These are phyloP conservation scores for Merops nubicus DNA, from an alignment of 2,113 vertebrate genomes.

Conservation along the genomic window DNA sequence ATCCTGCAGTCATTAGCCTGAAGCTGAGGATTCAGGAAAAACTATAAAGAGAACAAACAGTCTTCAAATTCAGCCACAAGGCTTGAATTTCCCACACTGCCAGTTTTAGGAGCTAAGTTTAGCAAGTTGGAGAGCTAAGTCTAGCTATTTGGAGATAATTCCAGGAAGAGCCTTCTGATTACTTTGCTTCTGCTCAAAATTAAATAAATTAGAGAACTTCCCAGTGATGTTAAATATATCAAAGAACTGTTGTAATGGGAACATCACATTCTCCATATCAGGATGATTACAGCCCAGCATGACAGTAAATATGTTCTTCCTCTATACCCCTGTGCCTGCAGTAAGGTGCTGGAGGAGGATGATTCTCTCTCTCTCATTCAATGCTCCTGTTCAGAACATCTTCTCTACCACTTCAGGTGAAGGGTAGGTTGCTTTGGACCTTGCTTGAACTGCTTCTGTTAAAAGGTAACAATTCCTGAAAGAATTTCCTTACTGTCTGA, in stretches of 20 bases:
- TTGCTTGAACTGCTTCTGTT: not conserved
- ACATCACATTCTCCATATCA: not conserved
- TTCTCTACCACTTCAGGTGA: not conserved
- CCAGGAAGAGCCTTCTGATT: not conserved
- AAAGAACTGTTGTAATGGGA: not conserved
- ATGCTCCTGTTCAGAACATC: not conserved
- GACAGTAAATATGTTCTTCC: not conserved
- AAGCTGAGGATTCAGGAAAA: not conserved
- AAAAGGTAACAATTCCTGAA: not conserved
- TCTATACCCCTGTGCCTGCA: not conserved
- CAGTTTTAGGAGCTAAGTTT: not conserved
- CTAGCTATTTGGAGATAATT: not conserved
- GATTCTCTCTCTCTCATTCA: not conserved
- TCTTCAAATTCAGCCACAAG: not conserved
- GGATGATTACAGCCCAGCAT: not conserved
- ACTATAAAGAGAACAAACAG: not conserved
- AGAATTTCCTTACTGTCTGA: not conserved
- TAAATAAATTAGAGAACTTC: not conserved
- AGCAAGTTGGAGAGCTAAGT: not conserved
- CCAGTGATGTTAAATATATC: not conserved
- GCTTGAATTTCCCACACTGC: not conserved
- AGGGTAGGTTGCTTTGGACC: not conserved
- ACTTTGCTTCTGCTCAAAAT: not conserved
- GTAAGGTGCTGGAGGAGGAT: not conserved
- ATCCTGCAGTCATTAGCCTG: not conserved